These are phyloP conservation scores for Halyomorpha halys DNA, from an alignment of 1,140 invertebrate genomes.

Conservation along the genomic window DNA sequence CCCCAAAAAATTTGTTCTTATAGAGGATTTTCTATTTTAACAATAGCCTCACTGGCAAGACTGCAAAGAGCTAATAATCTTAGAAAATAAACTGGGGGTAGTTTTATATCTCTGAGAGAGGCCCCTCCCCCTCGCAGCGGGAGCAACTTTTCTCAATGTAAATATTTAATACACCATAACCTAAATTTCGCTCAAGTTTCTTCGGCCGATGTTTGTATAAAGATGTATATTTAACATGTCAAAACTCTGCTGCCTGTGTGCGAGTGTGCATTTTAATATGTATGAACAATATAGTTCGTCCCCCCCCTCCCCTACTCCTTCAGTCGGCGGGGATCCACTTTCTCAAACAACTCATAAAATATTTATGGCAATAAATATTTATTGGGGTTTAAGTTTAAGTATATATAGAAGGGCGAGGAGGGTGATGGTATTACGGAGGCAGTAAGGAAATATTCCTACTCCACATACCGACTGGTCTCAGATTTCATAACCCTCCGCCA, in stretches of 20 bases:
- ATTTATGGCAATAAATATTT: slow-evolving; percentile 18
- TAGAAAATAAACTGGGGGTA: slow-evolving; percentile 8
- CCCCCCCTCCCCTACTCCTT: too few relatives aligned
- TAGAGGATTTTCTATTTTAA: too few relatives aligned
- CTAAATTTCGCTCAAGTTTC: slow-evolving; percentile 24
- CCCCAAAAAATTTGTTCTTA: too few relatives aligned
- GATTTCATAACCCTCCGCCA: not conserved
- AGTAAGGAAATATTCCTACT: not conserved
- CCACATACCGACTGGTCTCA: not conserved
- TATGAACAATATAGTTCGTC: slow-evolving; percentile 20
- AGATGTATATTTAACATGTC: slow-evolving; percentile 25
- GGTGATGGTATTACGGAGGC: not conserved
- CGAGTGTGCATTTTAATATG: slow-evolving; percentile 24
- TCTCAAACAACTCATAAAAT: slow-evolving; percentile 18
- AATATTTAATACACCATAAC: slow-evolving; percentile 26
- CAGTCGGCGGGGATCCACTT: not conserved
- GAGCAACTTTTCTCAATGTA: slow-evolving; percentile 11
- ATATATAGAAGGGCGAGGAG: slow-evolving; percentile 1
- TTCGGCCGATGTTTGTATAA: slow-evolving; percentile 21
- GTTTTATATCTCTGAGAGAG: not conserved
- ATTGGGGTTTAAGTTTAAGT: slow-evolving; percentile 18
- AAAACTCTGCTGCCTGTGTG: slow-evolving; percentile 18
- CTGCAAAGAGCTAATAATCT: slow-evolving; percentile 3
- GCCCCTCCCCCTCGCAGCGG: not conserved
- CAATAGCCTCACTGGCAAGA: too few relatives aligned